Evolutionary conservation across 2,888 invertebrate species (phyloP), one percentile per base, ranked within the genome.

Genomic region (Laspeyria flexula): DNA sequence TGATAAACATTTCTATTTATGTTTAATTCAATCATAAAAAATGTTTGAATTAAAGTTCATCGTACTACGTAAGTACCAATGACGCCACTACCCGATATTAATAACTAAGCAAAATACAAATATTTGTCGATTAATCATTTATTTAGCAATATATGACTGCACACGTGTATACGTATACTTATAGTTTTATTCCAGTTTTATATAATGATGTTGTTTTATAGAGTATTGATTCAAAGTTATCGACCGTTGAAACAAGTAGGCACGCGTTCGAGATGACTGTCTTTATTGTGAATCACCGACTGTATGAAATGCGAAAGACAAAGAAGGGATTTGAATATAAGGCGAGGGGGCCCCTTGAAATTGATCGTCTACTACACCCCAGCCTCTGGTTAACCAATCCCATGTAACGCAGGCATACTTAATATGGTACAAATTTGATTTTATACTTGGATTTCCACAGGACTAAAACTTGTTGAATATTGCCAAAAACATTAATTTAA

Each of bases 241-340:
- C 48, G 55, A 66, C 57, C 64, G 54, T 66, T 60, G 27, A 41
- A 31, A 64, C 67, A 66, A 60, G 67, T 64, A 66, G 60, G 55
- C 42, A 66, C 67, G 37, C 56, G 55, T 70, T 65, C 48, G 53
- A 55, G 67, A 66, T 70, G 56, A 56, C 49, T 60, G 69, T 63
- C 74, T 78, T 75, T 79, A 83, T 85, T 83, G 81, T 87, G 83
- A 87, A 84, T 86, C 84, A 85, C 73, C 75, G 71, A 83, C 81
- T 86, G 78, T 86, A 88, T 88, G 85, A 86, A 87, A 88, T 85
- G 72, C 72, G 72, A 83, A 86, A 90, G 87, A 90, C 89, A 91
- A 90, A 88, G 86, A 85, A 85, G 87, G 87, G 87, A 90, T 91
- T 90, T 90, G 88, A 89, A 89, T 88, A 83, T 83, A 85, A 84